phyloP scores from a whole-genome alignment of 1,140 invertebrate genomes.

The Theocolax elegans region DNA sequence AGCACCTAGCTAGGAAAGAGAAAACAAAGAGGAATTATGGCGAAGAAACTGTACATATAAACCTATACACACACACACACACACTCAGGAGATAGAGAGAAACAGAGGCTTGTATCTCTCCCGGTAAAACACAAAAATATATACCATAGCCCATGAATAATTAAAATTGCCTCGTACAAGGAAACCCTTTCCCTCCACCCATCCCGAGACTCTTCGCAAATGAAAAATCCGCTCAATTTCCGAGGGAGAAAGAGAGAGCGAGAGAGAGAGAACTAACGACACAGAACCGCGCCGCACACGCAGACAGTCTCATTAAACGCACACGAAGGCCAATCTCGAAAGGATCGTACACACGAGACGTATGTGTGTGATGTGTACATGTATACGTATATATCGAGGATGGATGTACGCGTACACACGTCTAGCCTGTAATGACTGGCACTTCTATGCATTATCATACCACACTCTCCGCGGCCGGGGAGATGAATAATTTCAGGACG shows the following conservation, averaged over 20 bases:
- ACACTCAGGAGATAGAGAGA: too few species aligned
- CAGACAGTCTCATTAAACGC: not conserved
- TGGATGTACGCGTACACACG: not conserved
- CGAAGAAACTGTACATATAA: too few species aligned
- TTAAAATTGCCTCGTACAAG: conserved; percentile 33
- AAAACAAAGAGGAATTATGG: conserved; percentile 17
- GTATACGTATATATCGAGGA: not conserved
- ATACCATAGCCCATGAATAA: conserved; percentile 28
- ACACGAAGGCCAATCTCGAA: not conserved
- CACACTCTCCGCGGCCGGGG: conserved; percentile 51
- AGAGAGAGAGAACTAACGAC: not conserved
- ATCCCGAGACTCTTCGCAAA: not conserved
- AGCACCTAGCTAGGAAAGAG: not conserved
- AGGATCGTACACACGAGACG: too few species aligned
- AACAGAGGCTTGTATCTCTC: too few species aligned
- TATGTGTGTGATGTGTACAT: not conserved
- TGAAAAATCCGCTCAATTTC: conserved; percentile 30
- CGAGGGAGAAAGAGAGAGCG: not conserved
- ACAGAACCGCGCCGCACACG: not conserved
- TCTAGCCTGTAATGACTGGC: conserved; percentile 58
- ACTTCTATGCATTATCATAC: conserved; percentile 64
- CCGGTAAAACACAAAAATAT: conserved; percentile 13
- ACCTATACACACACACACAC: too few species aligned
- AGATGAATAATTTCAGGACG: conserved; percentile 64
- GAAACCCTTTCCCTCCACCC: conserved; percentile 24